Base-by-base conservation (phyloP, 2,888 invertebrate species). In the Vesta saturnalis region DNA sequence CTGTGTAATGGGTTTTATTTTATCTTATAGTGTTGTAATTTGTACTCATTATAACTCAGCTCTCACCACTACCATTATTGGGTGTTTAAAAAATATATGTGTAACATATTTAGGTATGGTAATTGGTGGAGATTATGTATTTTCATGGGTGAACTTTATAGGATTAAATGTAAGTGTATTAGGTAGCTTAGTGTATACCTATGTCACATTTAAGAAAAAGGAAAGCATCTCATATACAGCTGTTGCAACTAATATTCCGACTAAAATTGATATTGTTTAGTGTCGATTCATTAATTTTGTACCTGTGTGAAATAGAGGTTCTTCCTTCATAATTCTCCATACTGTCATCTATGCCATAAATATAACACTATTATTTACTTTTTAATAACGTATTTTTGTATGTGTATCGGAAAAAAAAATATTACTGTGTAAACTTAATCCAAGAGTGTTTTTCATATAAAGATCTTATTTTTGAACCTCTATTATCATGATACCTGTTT, bases 71-170 rank as follows among this genome's bases (percentile, higher is more conserved):
- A 97, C 98, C 3, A 97, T 99, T 69, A 95, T 99, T 74, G 99
- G 99, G 3, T 98, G 99, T 80, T 87, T 99, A 63, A 99, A 99
- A 87, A 99, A 99, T 85, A 94, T 99, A 76, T 90, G 96, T 76
- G 95, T 99, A 1, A 99, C 99, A 0, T 99, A 99, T 85, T 87
- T 97, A 72, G 99, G 99, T 22, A 99, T 99, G 98, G 90, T 97
- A 49, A 94, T 99, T 65, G 99, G 98, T 52, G 99, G 98, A 12
- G 99, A 99, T 84, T 99, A 99, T 84, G 90, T 97, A 69, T 99
- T 97, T 84, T 93, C 94, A 1, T 92, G 92, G 91, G 86, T 94
- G 35, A 99, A 99, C 84, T 99, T 99, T 85, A 87, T 96, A 70
- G 99, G 99, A 15, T 89, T 99, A 62, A 99, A 99, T 85, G 92